A percentile compares a stretch with the other conserved stretches of the same genome.
Conservation (phyloP, 2,888 invertebrate species). For the Buathra laborator region DNA sequence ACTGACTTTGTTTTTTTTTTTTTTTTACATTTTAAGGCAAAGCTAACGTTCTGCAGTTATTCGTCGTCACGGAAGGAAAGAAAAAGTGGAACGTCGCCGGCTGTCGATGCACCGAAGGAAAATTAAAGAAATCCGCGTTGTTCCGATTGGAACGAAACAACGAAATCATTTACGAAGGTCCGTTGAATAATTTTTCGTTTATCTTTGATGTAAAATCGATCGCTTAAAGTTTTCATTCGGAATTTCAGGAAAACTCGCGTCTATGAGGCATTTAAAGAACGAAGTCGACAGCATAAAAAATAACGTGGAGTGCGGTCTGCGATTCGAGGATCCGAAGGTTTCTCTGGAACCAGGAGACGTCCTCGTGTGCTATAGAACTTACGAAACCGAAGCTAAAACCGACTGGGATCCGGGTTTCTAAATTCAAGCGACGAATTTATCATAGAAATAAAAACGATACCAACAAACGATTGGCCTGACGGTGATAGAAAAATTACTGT, state of each 20-base stretch:
- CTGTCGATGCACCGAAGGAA: constrained; percentile 93
- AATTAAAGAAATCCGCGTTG: constrained; percentile 88
- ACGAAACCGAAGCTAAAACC: constrained; percentile 88
- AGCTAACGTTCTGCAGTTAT: constrained; percentile 94
- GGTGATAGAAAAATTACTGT: constrained; percentile 24
- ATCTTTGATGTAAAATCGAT: not conserved
- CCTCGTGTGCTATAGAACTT: constrained; percentile 91
- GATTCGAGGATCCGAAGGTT: constrained; percentile 89
- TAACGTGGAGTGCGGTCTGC: constrained; percentile 96
- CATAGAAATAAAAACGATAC: constrained; percentile 9
- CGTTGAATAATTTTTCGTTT: constrained; percentile 1
- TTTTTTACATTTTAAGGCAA: constrained; percentile 87
- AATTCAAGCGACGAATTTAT: constrained; percentile 56
- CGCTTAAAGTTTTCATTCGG: constrained; percentile 15
- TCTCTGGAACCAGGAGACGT: constrained; percentile 91
- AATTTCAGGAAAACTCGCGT: constrained; percentile 89
- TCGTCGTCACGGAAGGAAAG: constrained; percentile 92
- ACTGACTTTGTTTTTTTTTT: not conserved
- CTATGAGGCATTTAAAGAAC: constrained; percentile 95
- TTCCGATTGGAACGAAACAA: constrained; percentile 90
- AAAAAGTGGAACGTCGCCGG: constrained; percentile 95
- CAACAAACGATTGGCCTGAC: not conserved
- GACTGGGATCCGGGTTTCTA: constrained; percentile 96
- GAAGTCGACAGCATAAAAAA: constrained; percentile 94
- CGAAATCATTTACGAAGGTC: constrained; percentile 90